Percentiles rank a stretch among this genome's conserved stretches.
phyloP scores from a whole-genome alignment of 2,113 vertebrate genomes.

The Emberiza fucata region DNA sequence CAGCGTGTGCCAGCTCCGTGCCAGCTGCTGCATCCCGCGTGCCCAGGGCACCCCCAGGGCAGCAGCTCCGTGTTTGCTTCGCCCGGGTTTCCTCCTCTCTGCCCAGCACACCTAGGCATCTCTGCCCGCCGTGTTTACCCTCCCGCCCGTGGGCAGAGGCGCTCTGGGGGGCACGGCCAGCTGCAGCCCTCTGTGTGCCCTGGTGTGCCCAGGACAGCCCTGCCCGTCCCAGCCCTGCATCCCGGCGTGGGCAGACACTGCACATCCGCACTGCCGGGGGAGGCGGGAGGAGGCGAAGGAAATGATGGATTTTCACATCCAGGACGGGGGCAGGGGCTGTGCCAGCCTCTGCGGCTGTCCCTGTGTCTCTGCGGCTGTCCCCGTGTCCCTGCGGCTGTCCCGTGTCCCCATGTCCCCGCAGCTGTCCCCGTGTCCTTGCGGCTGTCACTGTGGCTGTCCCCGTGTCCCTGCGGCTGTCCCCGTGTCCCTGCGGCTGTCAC shows the following conservation, averaged over 20 bases:
- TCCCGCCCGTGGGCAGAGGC: not conserved
- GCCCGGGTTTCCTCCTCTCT: not conserved
- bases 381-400: not conserved
- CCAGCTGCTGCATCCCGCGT: not conserved
- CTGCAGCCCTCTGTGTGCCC: not conserved
- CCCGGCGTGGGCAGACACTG: fast-evolving
- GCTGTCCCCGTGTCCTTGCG: too few species aligned
- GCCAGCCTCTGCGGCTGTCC: not conserved
- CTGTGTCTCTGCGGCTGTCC: not conserved
- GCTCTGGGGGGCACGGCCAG: fast-evolving
- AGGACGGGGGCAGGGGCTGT: not conserved
- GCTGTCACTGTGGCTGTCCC: too few species aligned
- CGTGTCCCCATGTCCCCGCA: not conserved
- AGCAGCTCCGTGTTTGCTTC: not conserved
- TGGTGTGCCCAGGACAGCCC: fast-evolving
- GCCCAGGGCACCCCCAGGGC: fast-evolving
- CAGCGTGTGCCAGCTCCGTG: not conserved
- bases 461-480: not conserved
- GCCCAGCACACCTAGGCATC: fast-evolving
- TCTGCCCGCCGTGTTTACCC: not conserved
- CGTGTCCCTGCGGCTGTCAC: not conserved
- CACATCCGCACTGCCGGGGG: fast-evolving
- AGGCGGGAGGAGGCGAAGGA: not conserved
- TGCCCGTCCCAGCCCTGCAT: not conserved
- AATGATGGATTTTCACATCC: fast-evolving